Conservation (phyloP, 2,888 invertebrate genomes). For the Hydraecia micacea region DNA sequence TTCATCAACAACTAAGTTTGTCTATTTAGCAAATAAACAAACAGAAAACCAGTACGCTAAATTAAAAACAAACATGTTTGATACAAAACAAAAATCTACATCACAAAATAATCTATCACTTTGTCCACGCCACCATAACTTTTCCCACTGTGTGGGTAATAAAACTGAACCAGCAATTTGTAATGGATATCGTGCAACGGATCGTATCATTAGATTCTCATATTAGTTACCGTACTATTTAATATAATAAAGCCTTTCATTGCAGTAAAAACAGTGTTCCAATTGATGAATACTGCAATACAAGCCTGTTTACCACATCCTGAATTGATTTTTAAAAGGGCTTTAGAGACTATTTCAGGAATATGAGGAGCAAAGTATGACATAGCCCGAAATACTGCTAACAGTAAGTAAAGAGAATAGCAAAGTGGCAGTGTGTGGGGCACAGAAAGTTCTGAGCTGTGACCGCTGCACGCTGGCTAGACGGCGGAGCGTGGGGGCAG, state of each 20-base stretch:
- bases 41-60: background rate
- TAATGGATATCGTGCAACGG: constrained; percentile 31
- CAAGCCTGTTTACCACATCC: background rate
- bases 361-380: no score
- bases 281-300: background rate
- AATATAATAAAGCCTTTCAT: constrained; percentile 1
- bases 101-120: background rate
- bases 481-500: background rate
- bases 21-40: background rate
- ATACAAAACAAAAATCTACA: background rate
- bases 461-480: background rate
- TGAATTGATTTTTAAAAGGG: background rate
- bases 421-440: background rate
- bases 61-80: background rate
- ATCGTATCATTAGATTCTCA: constrained; percentile 22
- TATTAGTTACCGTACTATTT: constrained; percentile 26
- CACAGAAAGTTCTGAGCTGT: background rate
- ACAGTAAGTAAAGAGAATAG: background rate
- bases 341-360: background rate
- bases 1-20: background rate
- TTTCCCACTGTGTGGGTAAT: constrained; percentile 23
- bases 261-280: constrained; percentile 9
- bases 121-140: background rate
- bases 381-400: background rate
- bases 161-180: constrained; percentile 28